Percentiles rank a stretch among this genome's conserved stretches.
Evolutionary conservation across 2,797 vertebrate genomes (phyloP).

Genomic region (Acipenser oxyrinchus): DNA sequence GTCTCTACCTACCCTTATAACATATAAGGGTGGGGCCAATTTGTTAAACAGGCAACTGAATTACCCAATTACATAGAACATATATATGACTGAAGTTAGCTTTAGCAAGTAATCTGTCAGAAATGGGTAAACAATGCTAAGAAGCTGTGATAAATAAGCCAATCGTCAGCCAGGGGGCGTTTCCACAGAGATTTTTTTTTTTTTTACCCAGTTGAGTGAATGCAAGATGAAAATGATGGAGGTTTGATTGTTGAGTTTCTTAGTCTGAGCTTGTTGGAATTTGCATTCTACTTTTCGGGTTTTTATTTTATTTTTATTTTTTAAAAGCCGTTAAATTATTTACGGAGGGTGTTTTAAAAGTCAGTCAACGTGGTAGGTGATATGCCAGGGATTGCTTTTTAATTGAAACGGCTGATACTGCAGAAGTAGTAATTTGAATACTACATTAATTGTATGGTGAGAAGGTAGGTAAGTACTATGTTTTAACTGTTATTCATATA

Average conservation of each 20-base stretch:
- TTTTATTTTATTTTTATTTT: constrained; percentile 12
- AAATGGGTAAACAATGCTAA: constrained; percentile 31
- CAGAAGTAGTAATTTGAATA: constrained; percentile 20
- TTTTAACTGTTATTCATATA: no score
- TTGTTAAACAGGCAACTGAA: constrained; percentile 23
- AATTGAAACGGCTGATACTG: constrained; percentile 28
- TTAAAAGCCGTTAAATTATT: neutral
- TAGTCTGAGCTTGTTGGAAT: constrained; percentile 27
- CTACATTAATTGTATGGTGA: no score
- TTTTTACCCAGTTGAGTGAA: constrained; percentile 22
- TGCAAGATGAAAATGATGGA: constrained; percentile 40
- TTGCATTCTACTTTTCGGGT: constrained; percentile 3
- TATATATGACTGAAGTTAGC: constrained; percentile 6
- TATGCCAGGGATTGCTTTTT: constrained; percentile 1
- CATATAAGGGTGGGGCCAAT: constrained; percentile 20
- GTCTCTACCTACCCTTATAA: constrained; percentile 8
- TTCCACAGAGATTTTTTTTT: constrained; percentile 23
- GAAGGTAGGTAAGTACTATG: no score
- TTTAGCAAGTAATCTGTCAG: constrained; percentile 25
- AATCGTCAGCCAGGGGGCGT: constrained; percentile 41
- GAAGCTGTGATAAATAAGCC: constrained; percentile 23
- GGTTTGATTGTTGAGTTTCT: constrained; percentile 33
- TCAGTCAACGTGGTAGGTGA: neutral
- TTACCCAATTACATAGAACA: constrained; percentile 26
- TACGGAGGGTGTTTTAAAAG: neutral